Percentiles rank a stretch among this genome's conserved stretches.
phyloP scores from a whole-genome alignment of 1,140 invertebrate genomes.

The Drosophila teissieri region DNA sequence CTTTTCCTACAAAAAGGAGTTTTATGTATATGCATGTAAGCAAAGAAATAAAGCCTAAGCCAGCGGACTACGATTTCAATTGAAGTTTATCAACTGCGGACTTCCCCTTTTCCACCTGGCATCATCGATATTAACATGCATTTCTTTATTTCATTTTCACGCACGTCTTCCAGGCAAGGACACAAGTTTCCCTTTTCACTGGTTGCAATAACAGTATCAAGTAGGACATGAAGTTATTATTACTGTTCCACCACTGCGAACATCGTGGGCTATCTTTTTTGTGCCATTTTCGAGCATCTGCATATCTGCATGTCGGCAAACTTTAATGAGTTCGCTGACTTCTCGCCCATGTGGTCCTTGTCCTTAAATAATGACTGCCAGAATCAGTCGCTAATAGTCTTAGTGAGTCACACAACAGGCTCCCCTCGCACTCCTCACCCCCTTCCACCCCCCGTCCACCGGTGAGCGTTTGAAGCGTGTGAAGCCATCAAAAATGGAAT shows the following conservation, averaged over 20 bases:
- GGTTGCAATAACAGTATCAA: too few species aligned
- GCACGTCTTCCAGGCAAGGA: slow-evolving; percentile 18
- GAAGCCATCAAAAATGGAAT: slow-evolving; percentile 66
- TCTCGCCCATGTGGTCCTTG: background rate
- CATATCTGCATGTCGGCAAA: background rate
- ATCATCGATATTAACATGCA: slow-evolving; percentile 22
- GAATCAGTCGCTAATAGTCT: slow-evolving; percentile 34
- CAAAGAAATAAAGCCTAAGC: too few species aligned
- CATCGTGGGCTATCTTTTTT: background rate
- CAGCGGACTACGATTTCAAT: too few species aligned
- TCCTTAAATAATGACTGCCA: slow-evolving; percentile 19
- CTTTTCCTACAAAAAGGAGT: too few species aligned
- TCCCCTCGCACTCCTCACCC: background rate
- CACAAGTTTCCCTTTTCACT: too few species aligned
- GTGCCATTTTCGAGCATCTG: background rate
- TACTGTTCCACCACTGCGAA: background rate
- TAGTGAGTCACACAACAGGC: slow-evolving; percentile 1
- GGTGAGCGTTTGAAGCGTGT: slow-evolving; percentile 46
- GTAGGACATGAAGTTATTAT: too few species aligned
- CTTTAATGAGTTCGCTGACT: slow-evolving; percentile 15
- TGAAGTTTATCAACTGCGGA: too few species aligned
- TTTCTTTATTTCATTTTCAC: slow-evolving; percentile 33
- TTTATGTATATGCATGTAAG: too few species aligned
- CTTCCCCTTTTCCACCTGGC: background rate
- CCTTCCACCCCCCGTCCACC: too few species aligned